phyloP scores from a whole-genome alignment of 2,797 vertebrate species.

The Pseudochaenichthys georgianus region DNA sequence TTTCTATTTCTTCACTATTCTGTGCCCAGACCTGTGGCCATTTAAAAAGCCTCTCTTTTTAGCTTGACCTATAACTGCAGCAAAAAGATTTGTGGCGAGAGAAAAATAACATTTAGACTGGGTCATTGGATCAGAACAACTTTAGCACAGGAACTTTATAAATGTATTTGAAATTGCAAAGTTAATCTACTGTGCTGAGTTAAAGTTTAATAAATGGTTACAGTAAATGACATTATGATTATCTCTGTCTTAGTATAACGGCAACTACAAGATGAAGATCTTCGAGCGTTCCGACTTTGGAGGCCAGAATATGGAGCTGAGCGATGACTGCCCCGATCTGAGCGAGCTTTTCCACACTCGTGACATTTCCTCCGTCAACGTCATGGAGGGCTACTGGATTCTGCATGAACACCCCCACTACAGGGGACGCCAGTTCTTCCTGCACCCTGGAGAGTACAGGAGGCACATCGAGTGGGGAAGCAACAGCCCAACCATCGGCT shows the following conservation, averaged over 20 bases:
- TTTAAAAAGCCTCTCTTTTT: constrained; percentile 27
- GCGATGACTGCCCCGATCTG: constrained; percentile 86
- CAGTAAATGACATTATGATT: not conserved
- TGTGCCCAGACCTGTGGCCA: constrained; percentile 30
- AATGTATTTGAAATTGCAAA: not conserved
- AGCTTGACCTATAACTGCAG: constrained; percentile 7
- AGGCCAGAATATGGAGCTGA: constrained; percentile 85
- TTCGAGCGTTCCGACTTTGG: constrained; percentile 85
- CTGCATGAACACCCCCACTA: constrained; percentile 88
- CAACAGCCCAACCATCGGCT: constrained; percentile 79
- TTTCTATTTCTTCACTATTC: constrained; percentile 16
- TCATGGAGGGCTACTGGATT: constrained; percentile 89
- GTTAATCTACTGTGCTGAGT: not conserved
- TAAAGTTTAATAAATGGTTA: not conserved
- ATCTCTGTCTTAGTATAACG: constrained; percentile 73
- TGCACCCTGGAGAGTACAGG: constrained; percentile 87
- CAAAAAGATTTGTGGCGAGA: not conserved
- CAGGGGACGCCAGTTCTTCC: constrained; percentile 87
- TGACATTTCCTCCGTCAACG: constrained; percentile 85
- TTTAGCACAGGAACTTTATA: not conserved
- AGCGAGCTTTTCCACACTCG: constrained; percentile 84
- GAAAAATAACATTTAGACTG: not conserved
- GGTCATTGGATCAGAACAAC: not conserved
- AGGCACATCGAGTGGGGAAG: constrained; percentile 86
- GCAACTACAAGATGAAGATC: constrained; percentile 87